These are phyloP conservation scores for Crypturellus tataupa DNA, from an alignment of 2,797 vertebrate species.

Conservation along the genomic window DNA sequence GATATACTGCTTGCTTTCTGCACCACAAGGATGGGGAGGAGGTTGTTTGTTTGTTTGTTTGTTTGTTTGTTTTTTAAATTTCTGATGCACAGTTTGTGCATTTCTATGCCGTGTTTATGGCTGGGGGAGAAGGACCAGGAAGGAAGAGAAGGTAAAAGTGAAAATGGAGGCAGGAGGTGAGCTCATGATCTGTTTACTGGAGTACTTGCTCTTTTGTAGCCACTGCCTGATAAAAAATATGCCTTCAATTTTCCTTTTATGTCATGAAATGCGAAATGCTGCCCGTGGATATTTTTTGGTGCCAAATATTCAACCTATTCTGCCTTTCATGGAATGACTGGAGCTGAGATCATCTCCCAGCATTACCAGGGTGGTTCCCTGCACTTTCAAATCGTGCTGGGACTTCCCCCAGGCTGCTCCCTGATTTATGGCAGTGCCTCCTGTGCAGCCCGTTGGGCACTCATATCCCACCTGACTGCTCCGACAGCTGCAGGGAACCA, in stretches of 20 bases:
- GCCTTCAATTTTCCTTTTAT: slow-evolving; percentile 38
- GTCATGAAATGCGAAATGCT: slow-evolving; percentile 9
- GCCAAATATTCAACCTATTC: slow-evolving; percentile 27
- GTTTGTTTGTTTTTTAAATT: no score
- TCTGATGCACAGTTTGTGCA: neutral
- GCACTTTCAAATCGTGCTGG: slow-evolving; percentile 30
- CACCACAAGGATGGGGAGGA: neutral
- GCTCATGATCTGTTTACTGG: neutral
- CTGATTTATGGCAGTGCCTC: slow-evolving; percentile 61
- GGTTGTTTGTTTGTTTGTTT: no score
- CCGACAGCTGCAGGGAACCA: slow-evolving; percentile 47
- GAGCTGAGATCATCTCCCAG: slow-evolving; percentile 39
- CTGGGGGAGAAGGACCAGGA: fast-evolving
- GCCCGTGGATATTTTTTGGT: neutral
- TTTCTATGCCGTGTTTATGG: neutral
- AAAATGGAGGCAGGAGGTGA: neutral
- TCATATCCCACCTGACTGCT: slow-evolving; percentile 36
- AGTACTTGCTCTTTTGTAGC: slow-evolving; percentile 6
- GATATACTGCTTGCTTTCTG: neutral
- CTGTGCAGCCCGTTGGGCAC: neutral
- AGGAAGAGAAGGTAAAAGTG: neutral
- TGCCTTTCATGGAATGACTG: slow-evolving; percentile 8
- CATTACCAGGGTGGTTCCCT: neutral
- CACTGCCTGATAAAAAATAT: neutral
- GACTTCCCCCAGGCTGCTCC: slow-evolving; percentile 46